Conservation (phyloP, 2,888 invertebrate genomes). For the Nomada hirtipes region DNA sequence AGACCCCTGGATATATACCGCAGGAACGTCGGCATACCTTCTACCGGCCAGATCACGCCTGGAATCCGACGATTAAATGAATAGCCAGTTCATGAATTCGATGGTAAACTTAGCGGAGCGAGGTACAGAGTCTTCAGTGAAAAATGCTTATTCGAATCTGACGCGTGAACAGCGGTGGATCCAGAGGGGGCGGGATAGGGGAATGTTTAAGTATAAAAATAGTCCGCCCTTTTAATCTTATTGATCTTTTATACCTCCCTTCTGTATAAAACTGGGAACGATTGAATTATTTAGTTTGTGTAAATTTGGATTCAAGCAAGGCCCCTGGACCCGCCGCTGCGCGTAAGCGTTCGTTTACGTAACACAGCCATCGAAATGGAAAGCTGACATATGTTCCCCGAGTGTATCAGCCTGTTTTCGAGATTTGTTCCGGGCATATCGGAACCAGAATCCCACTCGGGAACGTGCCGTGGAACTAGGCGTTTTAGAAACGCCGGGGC, state of each 20-base stretch:
- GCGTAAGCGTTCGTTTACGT: no score
- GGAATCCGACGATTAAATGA: conserved; percentile 46
- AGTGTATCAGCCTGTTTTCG: neutral
- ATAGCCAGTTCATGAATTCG: neutral
- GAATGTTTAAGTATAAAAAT: no score
- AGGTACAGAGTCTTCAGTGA: no score
- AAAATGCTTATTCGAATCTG: neutral
- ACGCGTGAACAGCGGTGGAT: neutral
- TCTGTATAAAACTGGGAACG: no score
- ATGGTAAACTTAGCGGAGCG: neutral
- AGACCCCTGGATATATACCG: conserved; percentile 93
- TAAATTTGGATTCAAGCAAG: no score
- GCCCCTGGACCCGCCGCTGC: no score
- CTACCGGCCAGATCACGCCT: conserved; percentile 98
- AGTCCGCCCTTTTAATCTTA: no score
- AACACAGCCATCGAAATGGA: neutral
- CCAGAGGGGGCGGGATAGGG: no score
- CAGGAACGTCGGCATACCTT: conserved; percentile 95
- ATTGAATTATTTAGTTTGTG: no score
- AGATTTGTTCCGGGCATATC: neutral
- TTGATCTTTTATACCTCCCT: no score
- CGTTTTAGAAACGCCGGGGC: neutral
- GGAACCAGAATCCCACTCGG: neutral
- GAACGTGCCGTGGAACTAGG: neutral
- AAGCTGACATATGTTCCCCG: neutral